Base-by-base conservation (phyloP, 2,888 invertebrate genomes). In the Eulithis prunata region DNA sequence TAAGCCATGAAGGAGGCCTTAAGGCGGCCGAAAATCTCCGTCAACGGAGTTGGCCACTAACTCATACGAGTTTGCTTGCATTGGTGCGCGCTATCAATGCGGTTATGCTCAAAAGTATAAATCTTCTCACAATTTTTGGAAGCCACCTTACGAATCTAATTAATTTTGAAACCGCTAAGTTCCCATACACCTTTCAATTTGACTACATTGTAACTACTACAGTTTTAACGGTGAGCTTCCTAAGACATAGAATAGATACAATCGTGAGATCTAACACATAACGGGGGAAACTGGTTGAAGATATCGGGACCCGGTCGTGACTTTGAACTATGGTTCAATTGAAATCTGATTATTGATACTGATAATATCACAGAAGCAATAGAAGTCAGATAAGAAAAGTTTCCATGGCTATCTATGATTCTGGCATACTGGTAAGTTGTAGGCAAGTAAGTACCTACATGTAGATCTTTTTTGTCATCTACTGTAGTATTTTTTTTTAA, bases 271-370 rank as follows among this genome's bases (percentile, higher is more conserved):
- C 32, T 68, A 68, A 32, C 32, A 3, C 32, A 32, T 32, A 32
- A 68, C 68, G 68, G 67, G 54, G 41, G 13, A 64, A 68, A 68
- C 68, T 64, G 64, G 68, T 68, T 54, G 32, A 38, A n/a, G 38
- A 13, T 66, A 68, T 58, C 64, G 68, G 61, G 68, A 64, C 32
- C 45, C 51, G 32, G 6, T 3, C 59, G 14, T 62, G 59, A 53
- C 67, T 60, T 62, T 62, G 53, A 66, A 46, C 38, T 46, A 47
- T 45, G 58, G 51, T 62, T 59, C 47, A 62, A 57, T 66, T 38
- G 49, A 54, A 47, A 10, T 10, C 41, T 41, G 32, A 32, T 32
- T 4, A 32, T 32, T 6, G 32, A 32, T 32, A 32, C 32, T 32
- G 32, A 32, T 32, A 32, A 32, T 2, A 32, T 32, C 32, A 32